Evolutionary conservation across 2,797 vertebrate genomes (phyloP).

Genomic region (Oryzias sinensis): DNA sequence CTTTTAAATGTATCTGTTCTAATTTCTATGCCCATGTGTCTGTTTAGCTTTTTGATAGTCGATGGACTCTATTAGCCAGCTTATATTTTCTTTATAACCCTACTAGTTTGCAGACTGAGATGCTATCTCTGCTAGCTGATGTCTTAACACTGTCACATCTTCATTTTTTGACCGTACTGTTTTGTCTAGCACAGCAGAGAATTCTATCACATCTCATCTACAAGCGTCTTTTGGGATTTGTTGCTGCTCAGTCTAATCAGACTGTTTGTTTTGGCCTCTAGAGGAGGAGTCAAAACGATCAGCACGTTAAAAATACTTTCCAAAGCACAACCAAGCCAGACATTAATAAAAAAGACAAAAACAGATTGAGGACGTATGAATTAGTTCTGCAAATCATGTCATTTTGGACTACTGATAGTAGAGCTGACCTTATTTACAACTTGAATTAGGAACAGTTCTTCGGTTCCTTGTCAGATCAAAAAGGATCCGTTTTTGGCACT

Average conservation of each 20-base stretch:
- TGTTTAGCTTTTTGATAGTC: no score
- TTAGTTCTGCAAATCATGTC: no score
- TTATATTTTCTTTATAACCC: no score
- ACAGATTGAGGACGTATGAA: background rate
- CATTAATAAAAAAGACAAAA: background rate
- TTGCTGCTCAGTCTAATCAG: background rate
- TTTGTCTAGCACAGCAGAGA: conserved; percentile 22
- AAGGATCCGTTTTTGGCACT: no score
- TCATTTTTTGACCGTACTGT: background rate
- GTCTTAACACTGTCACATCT: background rate
- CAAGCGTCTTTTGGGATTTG: conserved; percentile 32
- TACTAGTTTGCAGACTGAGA: no score
- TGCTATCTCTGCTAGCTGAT: background rate
- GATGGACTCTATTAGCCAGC: no score
- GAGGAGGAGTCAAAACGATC: conserved; percentile 16
- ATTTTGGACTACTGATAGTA: no score
- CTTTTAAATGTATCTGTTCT: no score
- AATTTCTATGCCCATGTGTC: no score
- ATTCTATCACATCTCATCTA: conserved; percentile 11
- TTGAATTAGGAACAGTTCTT: no score
- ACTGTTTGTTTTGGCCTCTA: conserved; percentile 6
- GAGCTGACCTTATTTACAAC: no score
- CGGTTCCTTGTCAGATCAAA: no score
- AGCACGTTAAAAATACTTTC: conserved; percentile 6
- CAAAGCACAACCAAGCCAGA: background rate